These are phyloP conservation scores for Neolamprologus falcicula DNA, from an alignment of 2,113 vertebrate species.

Conservation along the genomic window DNA sequence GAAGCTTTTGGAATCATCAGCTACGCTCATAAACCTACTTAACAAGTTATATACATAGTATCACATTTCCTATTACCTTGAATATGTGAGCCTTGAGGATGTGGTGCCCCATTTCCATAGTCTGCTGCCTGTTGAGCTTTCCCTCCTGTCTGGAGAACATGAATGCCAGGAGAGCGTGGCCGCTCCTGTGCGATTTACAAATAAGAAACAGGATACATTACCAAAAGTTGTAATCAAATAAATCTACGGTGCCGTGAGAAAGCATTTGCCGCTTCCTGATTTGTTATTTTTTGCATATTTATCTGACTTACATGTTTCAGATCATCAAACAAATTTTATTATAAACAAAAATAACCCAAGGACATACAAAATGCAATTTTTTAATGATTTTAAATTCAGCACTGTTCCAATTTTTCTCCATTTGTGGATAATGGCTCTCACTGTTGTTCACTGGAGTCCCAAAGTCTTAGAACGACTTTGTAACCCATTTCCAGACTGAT, in stretches of 20 bases:
- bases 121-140: slow-evolving; percentile 95
- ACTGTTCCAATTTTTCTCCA: not conserved
- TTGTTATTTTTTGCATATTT: not conserved
- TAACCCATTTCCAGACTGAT: not conserved
- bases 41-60: not conserved
- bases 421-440: not conserved
- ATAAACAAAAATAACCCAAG: not conserved
- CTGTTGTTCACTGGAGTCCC: not conserved
- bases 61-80: slow-evolving; percentile 76
- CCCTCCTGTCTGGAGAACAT: slow-evolving; percentile 96
- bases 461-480: not conserved
- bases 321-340: not conserved
- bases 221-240: not conserved
- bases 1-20: not conserved
- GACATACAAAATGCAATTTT: not conserved
- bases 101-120: slow-evolving; percentile 97
- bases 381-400: not conserved
- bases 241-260: not conserved
- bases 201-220: not conserved
- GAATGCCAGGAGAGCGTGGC: slow-evolving; percentile 94
- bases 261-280: not conserved
- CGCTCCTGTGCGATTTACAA: slow-evolving; percentile 74
- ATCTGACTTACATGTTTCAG: not conserved
- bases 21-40: not conserved
- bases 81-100: slow-evolving; percentile 99